Conservation (phyloP, 2,797 vertebrate genomes). For the Acrossocheilus wenchowensis region DNA sequence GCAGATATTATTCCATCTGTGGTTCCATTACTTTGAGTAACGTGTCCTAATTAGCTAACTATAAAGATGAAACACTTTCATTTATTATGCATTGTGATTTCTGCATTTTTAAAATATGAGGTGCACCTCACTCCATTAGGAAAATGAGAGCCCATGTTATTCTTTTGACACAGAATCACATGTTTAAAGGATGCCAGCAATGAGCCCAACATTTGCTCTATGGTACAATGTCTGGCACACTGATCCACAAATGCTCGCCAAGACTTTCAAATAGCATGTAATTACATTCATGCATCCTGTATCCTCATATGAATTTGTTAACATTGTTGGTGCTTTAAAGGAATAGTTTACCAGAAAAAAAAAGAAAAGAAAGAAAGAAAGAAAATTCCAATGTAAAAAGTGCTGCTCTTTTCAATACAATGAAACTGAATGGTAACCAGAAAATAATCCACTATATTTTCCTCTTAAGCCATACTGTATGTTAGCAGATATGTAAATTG, state of each 20-base stretch:
- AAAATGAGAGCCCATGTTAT: constrained; percentile 23
- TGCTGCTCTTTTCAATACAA: neutral
- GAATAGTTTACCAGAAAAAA: neutral
- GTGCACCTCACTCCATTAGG: neutral
- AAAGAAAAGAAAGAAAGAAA: neutral
- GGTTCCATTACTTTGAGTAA: constrained; percentile 44
- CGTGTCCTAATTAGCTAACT: constrained; percentile 36
- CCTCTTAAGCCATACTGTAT: neutral
- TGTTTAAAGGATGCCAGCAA: neutral
- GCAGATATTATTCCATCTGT: constrained; percentile 42
- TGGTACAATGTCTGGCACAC: constrained; percentile 1
- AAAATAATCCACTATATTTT: too few relatives aligned
- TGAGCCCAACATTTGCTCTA: constrained; percentile 6
- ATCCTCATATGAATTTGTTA: constrained; percentile 13
- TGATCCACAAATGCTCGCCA: constrained; percentile 2
- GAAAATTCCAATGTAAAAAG: neutral
- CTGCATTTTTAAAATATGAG: constrained; percentile 15
- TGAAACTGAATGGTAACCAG: neutral
- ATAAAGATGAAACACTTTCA: constrained; percentile 40
- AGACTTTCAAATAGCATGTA: constrained; percentile 8
- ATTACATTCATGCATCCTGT: constrained; percentile 12
- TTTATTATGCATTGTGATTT: constrained; percentile 41
- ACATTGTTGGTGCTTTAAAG: constrained; percentile 6
- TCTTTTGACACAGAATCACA: constrained; percentile 18
- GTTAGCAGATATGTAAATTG: neutral